A percentile compares a stretch with the other conserved stretches of the same genome.
phyloP scores from a whole-genome alignment of 1,140 invertebrate species.

The Octopus bimaculoides region DNA sequence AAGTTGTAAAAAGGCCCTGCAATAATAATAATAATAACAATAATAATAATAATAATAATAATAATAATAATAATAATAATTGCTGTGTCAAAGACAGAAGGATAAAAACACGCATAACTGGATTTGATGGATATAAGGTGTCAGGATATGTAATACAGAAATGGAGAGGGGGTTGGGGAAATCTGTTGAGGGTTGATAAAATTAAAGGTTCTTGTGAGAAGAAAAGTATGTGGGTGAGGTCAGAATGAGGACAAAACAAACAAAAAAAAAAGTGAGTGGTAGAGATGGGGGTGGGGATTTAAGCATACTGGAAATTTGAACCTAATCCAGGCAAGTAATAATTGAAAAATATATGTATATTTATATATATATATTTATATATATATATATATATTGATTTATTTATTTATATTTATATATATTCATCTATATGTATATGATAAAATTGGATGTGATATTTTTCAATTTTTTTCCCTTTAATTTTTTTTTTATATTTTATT shows the following conservation, averaged over 20 bases:
- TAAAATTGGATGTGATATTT: constrained; percentile 8
- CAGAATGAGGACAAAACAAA: too few species aligned
- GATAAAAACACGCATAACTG: too few species aligned
- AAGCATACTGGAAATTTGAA: background rate
- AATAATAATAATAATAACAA: too few species aligned
- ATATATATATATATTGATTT: constrained; percentile 9
- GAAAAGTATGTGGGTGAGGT: too few species aligned
- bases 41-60: too few species aligned
- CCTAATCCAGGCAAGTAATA: constrained; percentile 8
- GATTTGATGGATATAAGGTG: too few species aligned
- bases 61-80: too few species aligned
- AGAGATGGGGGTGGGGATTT: background rate
- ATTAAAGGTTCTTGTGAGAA: too few species aligned
- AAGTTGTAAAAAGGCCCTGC: too few species aligned
- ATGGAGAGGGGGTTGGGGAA: background rate
- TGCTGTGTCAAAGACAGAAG: too few species aligned
- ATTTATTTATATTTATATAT: background rate
- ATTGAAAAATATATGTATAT: constrained; percentile 8
- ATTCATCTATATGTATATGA: constrained; percentile 10
- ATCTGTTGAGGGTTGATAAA: background rate
- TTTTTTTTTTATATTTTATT: too few species aligned
- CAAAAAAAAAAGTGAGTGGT: background rate
- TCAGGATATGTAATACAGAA: background rate
- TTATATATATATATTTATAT: constrained; percentile 5
- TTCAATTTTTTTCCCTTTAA: background rate